Conservation (phyloP, 2,113 vertebrate genomes). For the Corythornis cristatus region DNA sequence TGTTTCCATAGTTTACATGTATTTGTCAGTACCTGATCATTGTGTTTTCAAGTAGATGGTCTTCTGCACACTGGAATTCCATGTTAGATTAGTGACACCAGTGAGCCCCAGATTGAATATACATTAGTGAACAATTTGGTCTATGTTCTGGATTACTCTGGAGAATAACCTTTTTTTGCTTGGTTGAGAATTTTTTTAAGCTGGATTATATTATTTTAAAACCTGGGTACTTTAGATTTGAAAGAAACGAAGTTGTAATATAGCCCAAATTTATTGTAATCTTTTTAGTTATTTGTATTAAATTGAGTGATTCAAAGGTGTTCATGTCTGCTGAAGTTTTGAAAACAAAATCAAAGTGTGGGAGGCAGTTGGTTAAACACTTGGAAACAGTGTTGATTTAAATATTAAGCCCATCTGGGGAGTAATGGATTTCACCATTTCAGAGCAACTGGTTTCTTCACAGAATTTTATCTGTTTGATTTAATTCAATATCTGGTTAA, state of each 20-base stretch:
- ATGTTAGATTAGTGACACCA: neutral
- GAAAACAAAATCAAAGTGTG: neutral
- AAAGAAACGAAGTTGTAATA: neutral
- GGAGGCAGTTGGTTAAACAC: neutral
- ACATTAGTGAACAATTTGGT: neutral
- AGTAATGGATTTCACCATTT: neutral
- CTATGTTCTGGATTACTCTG: neutral
- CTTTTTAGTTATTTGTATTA: neutral
- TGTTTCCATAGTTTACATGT: neutral
- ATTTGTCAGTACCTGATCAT: neutral
- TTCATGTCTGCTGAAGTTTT: neutral
- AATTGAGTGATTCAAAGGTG: neutral
- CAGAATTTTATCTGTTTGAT: neutral
- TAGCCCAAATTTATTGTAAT: neutral
- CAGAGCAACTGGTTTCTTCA: constrained; percentile 10
- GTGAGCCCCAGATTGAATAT: fast-evolving
- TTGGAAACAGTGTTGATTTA: neutral
- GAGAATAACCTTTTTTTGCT: neutral
- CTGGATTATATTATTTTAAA: neutral
- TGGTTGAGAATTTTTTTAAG: neutral
- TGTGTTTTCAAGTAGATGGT: neutral
- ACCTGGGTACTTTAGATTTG: neutral
- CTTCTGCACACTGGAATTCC: neutral
- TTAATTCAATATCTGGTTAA: neutral
- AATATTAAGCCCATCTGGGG: neutral